Evolutionary conservation across 1,140 invertebrate species (phyloP), one percentile per base, ranked within the genome.

Genomic region (Samia ricini): DNA sequence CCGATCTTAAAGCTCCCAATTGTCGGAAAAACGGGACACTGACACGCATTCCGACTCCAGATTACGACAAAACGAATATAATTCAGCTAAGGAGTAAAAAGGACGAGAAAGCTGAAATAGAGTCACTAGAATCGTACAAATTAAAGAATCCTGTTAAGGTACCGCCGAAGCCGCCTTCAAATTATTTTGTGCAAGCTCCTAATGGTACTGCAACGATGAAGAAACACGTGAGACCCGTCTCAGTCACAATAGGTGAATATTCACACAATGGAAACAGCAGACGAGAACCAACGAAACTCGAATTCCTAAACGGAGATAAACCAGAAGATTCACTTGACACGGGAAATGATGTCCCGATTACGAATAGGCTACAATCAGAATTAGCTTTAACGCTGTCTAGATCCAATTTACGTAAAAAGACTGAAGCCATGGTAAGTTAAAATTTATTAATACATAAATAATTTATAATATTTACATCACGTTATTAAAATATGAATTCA

Each of bases 81-180:
- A 61, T 78, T 42, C 85, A 86, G 65, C 60, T 83, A 8, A 93
- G 93, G 63, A 88, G 81, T 2, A 92, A 93, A 22, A 84, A 79
- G 61, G 77, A 83, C 23, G 82, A 82, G 49, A 88, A 85, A 61
- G 88, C 80, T 7, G 94, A 95, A 77, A 93, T 95, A 91, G 93
- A 95, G 70, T 94, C 94, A 18, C 83, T 95, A 56, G 94, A 95
- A 77, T 95, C 94, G 0, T 95, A 94, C 79, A 93, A 93, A 72
- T 74, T 95, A 48, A 94, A 94, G 49, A 93, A 94, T 69, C 92
- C 93, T 0, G 83, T 81, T 5, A 89, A 90, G 36, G 79, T 91
- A 4, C 90, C 90, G 60, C 94, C 93, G 18, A 94, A 93, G 75
- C 94, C 94, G 33, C 94, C 94, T 23, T 88, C 92, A 5, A 94